These are phyloP conservation scores for Mesodorylaimus sp. DNA, from an alignment of 2,888 invertebrate species.

Conservation along the genomic window DNA sequence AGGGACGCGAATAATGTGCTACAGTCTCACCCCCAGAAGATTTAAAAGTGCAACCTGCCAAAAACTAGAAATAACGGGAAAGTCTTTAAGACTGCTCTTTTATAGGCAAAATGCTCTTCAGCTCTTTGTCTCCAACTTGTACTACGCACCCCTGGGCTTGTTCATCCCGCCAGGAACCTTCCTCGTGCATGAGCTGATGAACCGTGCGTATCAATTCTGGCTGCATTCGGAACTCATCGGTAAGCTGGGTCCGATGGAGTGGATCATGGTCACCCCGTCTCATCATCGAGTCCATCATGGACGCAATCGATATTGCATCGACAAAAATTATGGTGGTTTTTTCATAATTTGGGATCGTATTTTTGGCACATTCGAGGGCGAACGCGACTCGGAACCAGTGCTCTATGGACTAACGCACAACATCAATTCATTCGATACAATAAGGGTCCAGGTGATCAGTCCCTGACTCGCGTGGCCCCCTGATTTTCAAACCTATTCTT, in stretches of 20 bases:
- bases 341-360: conserved; percentile 59
- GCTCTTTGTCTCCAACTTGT: conserved; percentile 15
- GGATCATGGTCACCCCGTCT: conserved; percentile 66
- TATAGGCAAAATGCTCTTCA: conserved; percentile 6
- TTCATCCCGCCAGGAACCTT: conserved; percentile 52
- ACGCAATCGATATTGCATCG: conserved; percentile 70
- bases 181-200: conserved; percentile 68
- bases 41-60: too few relatives aligned
- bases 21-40: too few relatives aligned
- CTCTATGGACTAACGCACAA: conserved; percentile 59
- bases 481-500: too few relatives aligned
- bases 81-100: not conserved
- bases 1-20: too few relatives aligned
- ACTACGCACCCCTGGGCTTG: conserved; percentile 42
- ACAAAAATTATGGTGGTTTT: conserved; percentile 77
- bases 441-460: conserved; percentile 50
- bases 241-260: conserved; percentile 63
- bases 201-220: conserved; percentile 77
- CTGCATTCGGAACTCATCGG: conserved; percentile 66
- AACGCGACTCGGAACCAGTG: conserved; percentile 51
- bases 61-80: too few relatives aligned
- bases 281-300: conserved; percentile 54
- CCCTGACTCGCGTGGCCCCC: not conserved
- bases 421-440: conserved; percentile 56
- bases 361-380: conserved; percentile 53